These are phyloP conservation scores for Australoheros scitulus DNA, from an alignment of 2,113 vertebrate genomes.

Conservation along the genomic window DNA sequence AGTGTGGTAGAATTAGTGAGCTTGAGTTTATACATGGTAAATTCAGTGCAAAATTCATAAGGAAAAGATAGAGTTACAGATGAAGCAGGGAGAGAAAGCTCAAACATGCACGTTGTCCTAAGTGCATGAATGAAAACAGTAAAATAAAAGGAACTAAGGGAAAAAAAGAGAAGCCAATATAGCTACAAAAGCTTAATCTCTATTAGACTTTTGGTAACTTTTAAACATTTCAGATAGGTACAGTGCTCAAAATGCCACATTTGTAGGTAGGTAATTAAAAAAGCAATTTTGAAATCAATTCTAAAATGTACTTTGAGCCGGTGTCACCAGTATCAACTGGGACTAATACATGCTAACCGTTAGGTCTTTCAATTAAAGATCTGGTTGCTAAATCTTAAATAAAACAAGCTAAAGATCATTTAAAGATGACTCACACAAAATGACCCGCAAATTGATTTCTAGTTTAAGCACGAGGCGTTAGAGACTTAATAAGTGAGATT, in stretches of 20 bases:
- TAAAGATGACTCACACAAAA: neutral
- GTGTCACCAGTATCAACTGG: neutral
- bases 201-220: too few relatives aligned
- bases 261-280: neutral
- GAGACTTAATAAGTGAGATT: neutral
- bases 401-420: neutral
- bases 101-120: too few relatives aligned
- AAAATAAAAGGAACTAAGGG: neutral
- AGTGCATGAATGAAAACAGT: neutral
- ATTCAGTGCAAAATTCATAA: too few relatives aligned
- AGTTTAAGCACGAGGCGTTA: neutral
- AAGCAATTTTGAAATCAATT: conserved; percentile 12
- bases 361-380: neutral
- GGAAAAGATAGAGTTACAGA: too few relatives aligned
- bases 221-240: too few relatives aligned
- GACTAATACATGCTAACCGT: neutral
- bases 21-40: too few relatives aligned
- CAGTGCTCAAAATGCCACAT: too few relatives aligned
- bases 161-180: neutral
- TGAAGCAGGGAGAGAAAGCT: too few relatives aligned
- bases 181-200: neutral
- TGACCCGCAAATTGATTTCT: neutral
- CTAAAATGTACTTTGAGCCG: neutral
- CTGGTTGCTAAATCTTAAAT: neutral
- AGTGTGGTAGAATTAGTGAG: too few relatives aligned